These are phyloP conservation scores for Agrilus mali DNA, from an alignment of 2,888 invertebrate genomes.

Conservation along the genomic window DNA sequence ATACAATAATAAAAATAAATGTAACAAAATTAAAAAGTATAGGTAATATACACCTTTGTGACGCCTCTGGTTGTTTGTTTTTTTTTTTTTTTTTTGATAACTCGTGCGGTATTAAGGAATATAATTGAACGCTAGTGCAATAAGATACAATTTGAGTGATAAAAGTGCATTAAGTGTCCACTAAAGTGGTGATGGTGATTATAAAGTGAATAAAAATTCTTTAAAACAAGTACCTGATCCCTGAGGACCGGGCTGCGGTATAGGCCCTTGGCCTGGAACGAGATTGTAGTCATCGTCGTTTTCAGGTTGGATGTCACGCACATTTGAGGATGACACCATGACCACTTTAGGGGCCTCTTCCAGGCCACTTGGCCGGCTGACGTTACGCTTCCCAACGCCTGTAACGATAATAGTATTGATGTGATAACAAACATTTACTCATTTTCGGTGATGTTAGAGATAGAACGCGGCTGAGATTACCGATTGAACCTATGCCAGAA, in stretches of 20 bases:
- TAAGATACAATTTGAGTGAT: not conserved
- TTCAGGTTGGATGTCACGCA: slow-evolving; percentile 25
- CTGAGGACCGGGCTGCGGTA: slow-evolving; percentile 35
- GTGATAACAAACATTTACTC: not conserved
- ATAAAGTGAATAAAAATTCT: not conserved
- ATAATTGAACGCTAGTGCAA: too few species aligned
- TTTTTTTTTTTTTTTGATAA: too few species aligned
- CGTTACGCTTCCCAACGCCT: slow-evolving; percentile 32
- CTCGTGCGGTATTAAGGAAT: too few species aligned
- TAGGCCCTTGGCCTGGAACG: slow-evolving; percentile 34
- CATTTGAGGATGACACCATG: slow-evolving; percentile 30
- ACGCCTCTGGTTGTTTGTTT: too few species aligned
- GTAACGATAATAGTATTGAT: slow-evolving; percentile 23
- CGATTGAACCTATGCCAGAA: too few species aligned
- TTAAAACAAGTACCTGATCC: slow-evolving; percentile 27
- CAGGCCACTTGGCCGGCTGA: slow-evolving; percentile 27
- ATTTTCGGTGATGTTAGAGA: too few species aligned
- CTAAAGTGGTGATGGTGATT: not conserved
- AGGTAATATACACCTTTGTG: too few species aligned
- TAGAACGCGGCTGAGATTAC: too few species aligned
- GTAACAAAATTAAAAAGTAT: too few species aligned
- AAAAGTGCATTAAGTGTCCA: not conserved
- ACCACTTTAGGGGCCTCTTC: slow-evolving; percentile 31
- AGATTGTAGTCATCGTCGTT: slow-evolving; percentile 20
- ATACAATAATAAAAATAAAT: too few species aligned